phyloP scores from a whole-genome alignment of 2,797 vertebrate genomes.

The Odontamblyopus lacepedii region DNA sequence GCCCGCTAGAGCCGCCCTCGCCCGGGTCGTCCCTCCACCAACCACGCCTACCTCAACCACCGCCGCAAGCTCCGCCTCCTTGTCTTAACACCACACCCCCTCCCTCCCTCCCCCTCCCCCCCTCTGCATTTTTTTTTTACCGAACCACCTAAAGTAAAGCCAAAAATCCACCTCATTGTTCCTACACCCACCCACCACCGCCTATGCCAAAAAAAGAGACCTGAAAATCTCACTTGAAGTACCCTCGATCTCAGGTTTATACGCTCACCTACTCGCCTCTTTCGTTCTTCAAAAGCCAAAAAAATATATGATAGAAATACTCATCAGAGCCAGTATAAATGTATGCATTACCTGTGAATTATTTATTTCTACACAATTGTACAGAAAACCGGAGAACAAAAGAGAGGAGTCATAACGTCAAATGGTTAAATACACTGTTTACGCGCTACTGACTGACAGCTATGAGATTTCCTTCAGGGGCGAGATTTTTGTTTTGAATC shows the following conservation, averaged over 20 bases:
- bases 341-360: slow-evolving; percentile 82
- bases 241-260: slow-evolving; percentile 81
- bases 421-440: slow-evolving; percentile 79
- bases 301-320: slow-evolving; percentile 59
- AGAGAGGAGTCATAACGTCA: slow-evolving; percentile 67
- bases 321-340: slow-evolving; percentile 78
- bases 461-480: slow-evolving; percentile 65
- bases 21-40: slow-evolving; percentile 58
- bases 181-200: slow-evolving; percentile 58
- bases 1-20: slow-evolving; percentile 72
- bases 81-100: slow-evolving; percentile 81
- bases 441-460: slow-evolving; percentile 79
- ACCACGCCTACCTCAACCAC: slow-evolving; percentile 88
- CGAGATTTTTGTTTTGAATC: slow-evolving; percentile 64
- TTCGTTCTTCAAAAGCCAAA: slow-evolving; percentile 79
- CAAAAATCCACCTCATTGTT: slow-evolving; percentile 79
- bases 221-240: slow-evolving; percentile 76
- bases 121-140: slow-evolving; percentile 30
- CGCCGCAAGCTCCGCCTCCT: slow-evolving; percentile 78
- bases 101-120: slow-evolving; percentile 34
- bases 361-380: slow-evolving; percentile 83
- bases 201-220: slow-evolving; percentile 87
- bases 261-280: slow-evolving; percentile 69
- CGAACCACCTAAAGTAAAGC: slow-evolving; percentile 72
- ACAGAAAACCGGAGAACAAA: slow-evolving; percentile 75